Conservation (phyloP, 2,113 vertebrate genomes). For the Oryzias javanicus region DNA sequence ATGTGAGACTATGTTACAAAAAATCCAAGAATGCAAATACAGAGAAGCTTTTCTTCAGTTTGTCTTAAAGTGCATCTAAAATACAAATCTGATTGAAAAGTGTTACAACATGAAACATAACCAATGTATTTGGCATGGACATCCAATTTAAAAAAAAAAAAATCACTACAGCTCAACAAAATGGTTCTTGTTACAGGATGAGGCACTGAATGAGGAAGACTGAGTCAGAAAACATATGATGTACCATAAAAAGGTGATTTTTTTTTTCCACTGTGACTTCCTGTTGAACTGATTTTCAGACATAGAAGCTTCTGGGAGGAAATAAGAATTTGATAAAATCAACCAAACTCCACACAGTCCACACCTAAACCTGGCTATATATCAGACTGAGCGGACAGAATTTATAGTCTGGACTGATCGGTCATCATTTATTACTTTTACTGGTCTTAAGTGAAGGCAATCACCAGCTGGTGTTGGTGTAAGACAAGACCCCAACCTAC, state of each 20-base stretch:
- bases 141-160: slow-evolving; percentile 22
- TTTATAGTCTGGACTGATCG: slow-evolving; percentile 73
- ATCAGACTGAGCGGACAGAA: slow-evolving; percentile 69
- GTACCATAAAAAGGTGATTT: slow-evolving; percentile 58
- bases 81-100: no score
- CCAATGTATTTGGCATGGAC: slow-evolving; percentile 23
- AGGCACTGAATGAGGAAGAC: slow-evolving; percentile 45
- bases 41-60: no score
- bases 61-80: no score
- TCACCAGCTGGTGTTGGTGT: slow-evolving; percentile 75
- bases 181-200: slow-evolving; percentile 48
- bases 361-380: slow-evolving; percentile 59
- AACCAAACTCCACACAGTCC: slow-evolving; percentile 53
- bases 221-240: slow-evolving; percentile 58
- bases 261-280: slow-evolving; percentile 63
- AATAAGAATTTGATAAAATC: slow-evolving; percentile 64
- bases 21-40: no score
- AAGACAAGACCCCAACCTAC: slow-evolving; percentile 74
- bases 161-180: slow-evolving; percentile 47
- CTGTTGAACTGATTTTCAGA: slow-evolving; percentile 55
- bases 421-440: slow-evolving; percentile 78
- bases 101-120: slow-evolving; percentile 14
- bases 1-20: no score
- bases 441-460: slow-evolving; percentile 71
- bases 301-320: slow-evolving; percentile 55